These are phyloP conservation scores for Trididemnum clinides DNA, from an alignment of 23 tunicate species.

Conservation along the genomic window DNA sequence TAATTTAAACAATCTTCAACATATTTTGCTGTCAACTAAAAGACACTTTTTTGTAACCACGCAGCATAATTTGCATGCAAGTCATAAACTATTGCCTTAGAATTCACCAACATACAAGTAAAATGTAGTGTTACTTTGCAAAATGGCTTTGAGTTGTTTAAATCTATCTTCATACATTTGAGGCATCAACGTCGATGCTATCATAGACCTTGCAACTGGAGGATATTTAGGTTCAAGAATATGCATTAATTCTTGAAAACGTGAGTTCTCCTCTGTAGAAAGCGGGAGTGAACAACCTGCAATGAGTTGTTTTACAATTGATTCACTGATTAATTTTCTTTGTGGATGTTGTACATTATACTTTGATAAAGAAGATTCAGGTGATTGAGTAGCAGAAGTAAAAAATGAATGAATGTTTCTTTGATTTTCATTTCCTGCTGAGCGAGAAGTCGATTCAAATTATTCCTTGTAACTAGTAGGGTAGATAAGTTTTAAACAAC, in stretches of 20 bases:
- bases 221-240: conserved; percentile 13
- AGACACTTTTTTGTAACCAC: neutral
- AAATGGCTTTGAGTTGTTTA: conserved; percentile 3
- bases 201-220: neutral
- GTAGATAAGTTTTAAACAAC: neutral
- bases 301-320: neutral
- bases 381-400: conserved; percentile 6
- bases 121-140: neutral
- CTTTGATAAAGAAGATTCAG: conserved; percentile 13
- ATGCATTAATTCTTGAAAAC: neutral
- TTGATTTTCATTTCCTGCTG: conserved; percentile 17
- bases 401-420: conserved; percentile 11
- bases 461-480: neutral
- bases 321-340: conserved; percentile 8
- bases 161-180: conserved; percentile 1
- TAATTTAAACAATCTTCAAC: neutral
- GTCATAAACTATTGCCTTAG: neutral
- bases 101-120: neutral
- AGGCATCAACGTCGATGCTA: conserved; percentile 11
- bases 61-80: neutral
- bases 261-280: conserved; percentile 11
- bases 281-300: too few relatives aligned
- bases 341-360: conserved; percentile 6
- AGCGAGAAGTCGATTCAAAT: conserved; percentile 7
- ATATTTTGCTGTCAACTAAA: too few relatives aligned